These are phyloP conservation scores for Amblyraja radiata DNA, from an alignment of 2,797 vertebrate species.

Conservation along the genomic window DNA sequence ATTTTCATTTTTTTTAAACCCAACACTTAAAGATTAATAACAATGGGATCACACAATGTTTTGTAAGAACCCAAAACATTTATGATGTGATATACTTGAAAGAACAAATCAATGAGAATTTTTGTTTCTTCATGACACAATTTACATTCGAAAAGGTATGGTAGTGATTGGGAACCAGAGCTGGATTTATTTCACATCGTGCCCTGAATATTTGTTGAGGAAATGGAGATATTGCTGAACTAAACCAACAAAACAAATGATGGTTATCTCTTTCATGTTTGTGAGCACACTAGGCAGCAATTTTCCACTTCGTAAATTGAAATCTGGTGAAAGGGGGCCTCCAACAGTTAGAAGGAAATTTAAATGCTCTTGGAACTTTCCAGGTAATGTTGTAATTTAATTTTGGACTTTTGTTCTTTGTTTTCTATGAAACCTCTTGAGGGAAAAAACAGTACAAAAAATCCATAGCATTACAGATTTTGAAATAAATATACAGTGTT, in stretches of 20 bases:
- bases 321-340: background rate
- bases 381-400: background rate
- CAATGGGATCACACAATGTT: too few species aligned
- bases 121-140: background rate
- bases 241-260: background rate
- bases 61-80: conserved; percentile 3
- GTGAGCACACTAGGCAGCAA: background rate
- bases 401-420: too few species aligned
- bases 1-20: background rate
- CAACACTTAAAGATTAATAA: background rate
- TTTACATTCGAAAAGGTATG: background rate
- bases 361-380: background rate
- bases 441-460: background rate
- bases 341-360: background rate
- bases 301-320: background rate
- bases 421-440: background rate
- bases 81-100: background rate
- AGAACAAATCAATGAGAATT: background rate
- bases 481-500: background rate
- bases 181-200: background rate
- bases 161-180: background rate
- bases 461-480: background rate
- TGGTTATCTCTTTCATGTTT: background rate
- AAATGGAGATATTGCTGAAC: background rate
- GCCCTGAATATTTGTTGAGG: background rate